phyloP scores from a whole-genome alignment of 2,797 vertebrate genomes.

The Naso thynnoides region DNA sequence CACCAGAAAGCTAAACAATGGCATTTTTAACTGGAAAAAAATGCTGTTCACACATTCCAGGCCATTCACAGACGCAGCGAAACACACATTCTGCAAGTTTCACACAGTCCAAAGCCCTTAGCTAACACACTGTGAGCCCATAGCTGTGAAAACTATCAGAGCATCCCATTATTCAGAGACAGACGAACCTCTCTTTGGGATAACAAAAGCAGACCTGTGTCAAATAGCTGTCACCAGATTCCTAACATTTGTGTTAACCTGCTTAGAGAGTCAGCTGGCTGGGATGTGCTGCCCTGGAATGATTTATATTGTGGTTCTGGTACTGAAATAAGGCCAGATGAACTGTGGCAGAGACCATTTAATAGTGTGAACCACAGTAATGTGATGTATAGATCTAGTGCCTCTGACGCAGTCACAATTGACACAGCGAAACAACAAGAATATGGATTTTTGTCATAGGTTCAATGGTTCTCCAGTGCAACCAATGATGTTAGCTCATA shows the following conservation, averaged over 20 bases:
- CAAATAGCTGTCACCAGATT: conserved; percentile 53
- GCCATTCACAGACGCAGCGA: conserved; percentile 35
- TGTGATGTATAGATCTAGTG: conserved; percentile 8
- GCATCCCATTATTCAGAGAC: conserved; percentile 54
- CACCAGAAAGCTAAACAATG: conserved; percentile 39
- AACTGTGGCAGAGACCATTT: neutral
- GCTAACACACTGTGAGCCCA: conserved; percentile 51
- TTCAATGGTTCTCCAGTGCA: neutral
- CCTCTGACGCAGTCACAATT: neutral
- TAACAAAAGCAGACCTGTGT: conserved; percentile 61
- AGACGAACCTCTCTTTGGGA: conserved; percentile 50
- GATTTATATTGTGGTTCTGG: conserved; percentile 3
- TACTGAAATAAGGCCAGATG: neutral
- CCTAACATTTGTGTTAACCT: conserved; percentile 47
- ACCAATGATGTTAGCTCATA: neutral
- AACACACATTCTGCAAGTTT: conserved; percentile 61
- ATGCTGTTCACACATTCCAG: conserved; percentile 48
- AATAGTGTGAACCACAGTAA: neutral
- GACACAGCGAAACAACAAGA: neutral
- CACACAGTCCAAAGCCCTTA: conserved; percentile 65
- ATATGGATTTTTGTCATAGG: conserved; percentile 25
- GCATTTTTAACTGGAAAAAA: conserved; percentile 33
- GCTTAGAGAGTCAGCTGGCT: conserved; percentile 14
- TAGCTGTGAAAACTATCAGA: conserved; percentile 60
- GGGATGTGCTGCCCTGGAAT: neutral